These are phyloP conservation scores for Andrena trimmerana DNA, from an alignment of 2,888 invertebrate genomes.

Conservation along the genomic window DNA sequence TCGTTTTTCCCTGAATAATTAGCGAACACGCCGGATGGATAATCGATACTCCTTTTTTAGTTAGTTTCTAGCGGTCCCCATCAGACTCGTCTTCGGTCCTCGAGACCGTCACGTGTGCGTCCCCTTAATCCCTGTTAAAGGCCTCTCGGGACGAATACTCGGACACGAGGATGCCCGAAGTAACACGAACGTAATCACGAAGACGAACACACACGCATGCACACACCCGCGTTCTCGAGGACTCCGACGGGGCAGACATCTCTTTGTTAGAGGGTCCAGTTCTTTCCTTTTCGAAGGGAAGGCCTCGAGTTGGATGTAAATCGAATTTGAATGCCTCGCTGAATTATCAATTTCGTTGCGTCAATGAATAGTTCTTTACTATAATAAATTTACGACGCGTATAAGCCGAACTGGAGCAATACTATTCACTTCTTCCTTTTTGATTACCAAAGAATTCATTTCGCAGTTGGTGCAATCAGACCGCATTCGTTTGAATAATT, in stretches of 20 bases:
- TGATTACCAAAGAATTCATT: neutral
- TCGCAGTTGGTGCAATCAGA: neutral
- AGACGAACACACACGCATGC: slow-evolving; percentile 75
- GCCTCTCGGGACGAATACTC: slow-evolving; percentile 73
- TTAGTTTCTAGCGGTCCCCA: slow-evolving; percentile 40
- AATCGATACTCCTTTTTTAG: slow-evolving; percentile 55
- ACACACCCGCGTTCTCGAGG: slow-evolving; percentile 74
- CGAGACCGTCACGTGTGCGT: slow-evolving; percentile 68
- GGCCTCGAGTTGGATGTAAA: slow-evolving; percentile 61
- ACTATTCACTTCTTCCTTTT: neutral
- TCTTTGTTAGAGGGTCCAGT: slow-evolving; percentile 83
- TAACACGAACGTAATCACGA: slow-evolving; percentile 77
- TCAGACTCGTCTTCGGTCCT: slow-evolving; percentile 59
- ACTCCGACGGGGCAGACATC: slow-evolving; percentile 80
- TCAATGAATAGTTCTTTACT: neutral
- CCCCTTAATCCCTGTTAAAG: slow-evolving; percentile 72
- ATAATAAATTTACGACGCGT: neutral
- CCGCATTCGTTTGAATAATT: neutral
- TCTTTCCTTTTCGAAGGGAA: slow-evolving; percentile 74
- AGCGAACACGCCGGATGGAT: slow-evolving; percentile 40
- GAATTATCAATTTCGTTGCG: neutral
- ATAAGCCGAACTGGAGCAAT: neutral
- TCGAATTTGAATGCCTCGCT: neutral
- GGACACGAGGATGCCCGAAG: slow-evolving; percentile 73
- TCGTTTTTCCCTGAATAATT: slow-evolving; percentile 49